Conservation (phyloP, 30 jellyfish, hydroid and myxozoan species). For the Phacellophora camtschatica region DNA sequence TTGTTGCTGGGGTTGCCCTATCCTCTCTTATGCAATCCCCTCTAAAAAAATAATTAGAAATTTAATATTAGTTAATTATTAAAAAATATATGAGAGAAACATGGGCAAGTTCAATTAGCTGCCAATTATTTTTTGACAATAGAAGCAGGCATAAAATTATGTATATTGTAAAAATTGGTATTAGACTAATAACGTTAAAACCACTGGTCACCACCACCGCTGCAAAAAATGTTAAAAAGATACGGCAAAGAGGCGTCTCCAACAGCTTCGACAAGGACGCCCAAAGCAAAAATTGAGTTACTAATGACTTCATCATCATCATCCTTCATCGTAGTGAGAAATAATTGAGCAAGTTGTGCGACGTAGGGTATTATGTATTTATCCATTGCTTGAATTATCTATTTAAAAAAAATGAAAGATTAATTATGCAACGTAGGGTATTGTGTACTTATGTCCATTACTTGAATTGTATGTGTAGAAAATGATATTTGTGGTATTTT, state of each 20-base stretch:
- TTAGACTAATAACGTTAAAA: neutral
- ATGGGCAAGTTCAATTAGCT: too few relatives aligned
- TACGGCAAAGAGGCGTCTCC: constrained; percentile 52
- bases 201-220: neutral
- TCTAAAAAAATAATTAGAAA: too few relatives aligned
- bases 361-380: constrained; percentile 22
- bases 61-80: too few relatives aligned
- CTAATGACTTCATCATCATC: constrained; percentile 83
- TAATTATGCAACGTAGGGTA: constrained; percentile 52
- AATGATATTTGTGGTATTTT: too few relatives aligned
- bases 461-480: too few relatives aligned
- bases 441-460: neutral
- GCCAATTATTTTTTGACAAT: too few relatives aligned
- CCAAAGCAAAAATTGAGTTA: constrained; percentile 78
- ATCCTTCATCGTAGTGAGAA: constrained; percentile 61
- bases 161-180: too few relatives aligned
- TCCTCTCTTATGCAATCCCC: too few relatives aligned
- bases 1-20: too few relatives aligned
- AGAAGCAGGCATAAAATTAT: too few relatives aligned
- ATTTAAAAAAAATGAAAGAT: constrained; percentile 53
- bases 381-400: constrained; percentile 89
- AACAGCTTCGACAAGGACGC: constrained; percentile 77
- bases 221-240: constrained; percentile 28
- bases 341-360: constrained; percentile 57
- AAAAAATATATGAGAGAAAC: too few relatives aligned